Evolutionary conservation across 2,797 vertebrate species (phyloP), one percentile per base, ranked within the genome.

Genomic region (Mormyrus proboscirostris): DNA sequence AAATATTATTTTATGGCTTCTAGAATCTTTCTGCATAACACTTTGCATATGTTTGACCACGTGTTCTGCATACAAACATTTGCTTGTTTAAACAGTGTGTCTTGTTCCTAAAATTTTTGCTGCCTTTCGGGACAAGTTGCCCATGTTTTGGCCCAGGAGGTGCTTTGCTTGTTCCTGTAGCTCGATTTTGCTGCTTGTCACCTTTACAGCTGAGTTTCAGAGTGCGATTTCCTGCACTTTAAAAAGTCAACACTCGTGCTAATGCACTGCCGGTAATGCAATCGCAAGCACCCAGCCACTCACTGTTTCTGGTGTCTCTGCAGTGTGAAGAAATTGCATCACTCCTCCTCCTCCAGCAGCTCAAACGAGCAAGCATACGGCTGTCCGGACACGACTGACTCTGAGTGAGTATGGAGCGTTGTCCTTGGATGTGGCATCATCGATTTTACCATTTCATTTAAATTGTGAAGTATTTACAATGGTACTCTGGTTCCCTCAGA

Each of bases 281-380:
- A 1, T 38, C 6, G 7, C 51, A 33, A 3, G 65, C 25, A 5
- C 29, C 7, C 50, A 57, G 16, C 8, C 51, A 41, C 51, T 2
- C 51, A 19, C 51, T 22, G 10, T 41, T 88, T 90, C 62, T 87
- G 29, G 88, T 93, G 86, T 93, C 92, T 92, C 92, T 91, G 93
- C 94, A 96, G 96, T 94, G 94, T 93, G 89, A 95, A 95, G 92
- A 95, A 91, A 93, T 93, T 93, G 92, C 91, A 92, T 88, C 93
- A 93, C 88, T 92, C 93, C 90, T 41, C 92, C 53, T 92, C 93
- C 90, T 69, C 90, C 88, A 93, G 89, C 89, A 90, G 90, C 84
- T 90, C 92, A 92, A 94, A 91, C 85, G 93, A 83, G 91, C 91
- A 92, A 88, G 86, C 90, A 57, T 91, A 94, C 88, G 92, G 90